A percentile compares a stretch with the other conserved stretches of the same genome.
Conservation (phyloP, 2,797 vertebrate species). For the Cossypha dichroa region DNA sequence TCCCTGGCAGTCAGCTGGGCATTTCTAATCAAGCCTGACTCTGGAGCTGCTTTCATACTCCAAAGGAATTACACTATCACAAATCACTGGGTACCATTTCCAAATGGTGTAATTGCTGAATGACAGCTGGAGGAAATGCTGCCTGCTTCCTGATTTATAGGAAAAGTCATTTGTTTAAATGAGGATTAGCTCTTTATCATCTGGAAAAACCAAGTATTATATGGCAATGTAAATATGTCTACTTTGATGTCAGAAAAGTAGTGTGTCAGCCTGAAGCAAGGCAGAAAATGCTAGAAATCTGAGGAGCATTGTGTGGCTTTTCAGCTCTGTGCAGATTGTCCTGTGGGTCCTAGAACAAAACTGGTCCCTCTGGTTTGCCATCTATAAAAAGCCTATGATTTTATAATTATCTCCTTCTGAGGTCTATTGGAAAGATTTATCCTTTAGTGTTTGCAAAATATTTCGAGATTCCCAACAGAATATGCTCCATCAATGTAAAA, state of each 20-base stretch:
- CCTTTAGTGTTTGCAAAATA: background rate
- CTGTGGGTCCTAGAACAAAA: background rate
- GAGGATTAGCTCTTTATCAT: slow-evolving; percentile 19
- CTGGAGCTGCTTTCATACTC: slow-evolving; percentile 10
- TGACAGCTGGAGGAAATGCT: slow-evolving; percentile 7
- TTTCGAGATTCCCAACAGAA: background rate
- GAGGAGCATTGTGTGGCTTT: background rate
- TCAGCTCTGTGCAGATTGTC: background rate
- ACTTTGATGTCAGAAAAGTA: background rate
- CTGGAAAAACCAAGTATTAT: background rate
- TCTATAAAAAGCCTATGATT: background rate
- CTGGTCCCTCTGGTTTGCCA: background rate
- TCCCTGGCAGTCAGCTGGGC: background rate
- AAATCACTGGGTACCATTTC: slow-evolving; percentile 14
- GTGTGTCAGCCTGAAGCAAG: background rate
- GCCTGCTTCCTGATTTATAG: background rate
- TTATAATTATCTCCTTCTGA: background rate
- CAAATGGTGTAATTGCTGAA: background rate
- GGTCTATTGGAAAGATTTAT: background rate
- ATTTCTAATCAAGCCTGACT: slow-evolving; percentile 41
- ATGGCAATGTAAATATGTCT: background rate
- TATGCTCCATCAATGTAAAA: background rate
- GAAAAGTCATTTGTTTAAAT: slow-evolving; percentile 26
- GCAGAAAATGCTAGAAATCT: background rate
- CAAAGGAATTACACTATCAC: background rate